Evolutionary conservation across 2,113 vertebrate species (phyloP).

Genomic region (Larimichthys polyactis): DNA sequence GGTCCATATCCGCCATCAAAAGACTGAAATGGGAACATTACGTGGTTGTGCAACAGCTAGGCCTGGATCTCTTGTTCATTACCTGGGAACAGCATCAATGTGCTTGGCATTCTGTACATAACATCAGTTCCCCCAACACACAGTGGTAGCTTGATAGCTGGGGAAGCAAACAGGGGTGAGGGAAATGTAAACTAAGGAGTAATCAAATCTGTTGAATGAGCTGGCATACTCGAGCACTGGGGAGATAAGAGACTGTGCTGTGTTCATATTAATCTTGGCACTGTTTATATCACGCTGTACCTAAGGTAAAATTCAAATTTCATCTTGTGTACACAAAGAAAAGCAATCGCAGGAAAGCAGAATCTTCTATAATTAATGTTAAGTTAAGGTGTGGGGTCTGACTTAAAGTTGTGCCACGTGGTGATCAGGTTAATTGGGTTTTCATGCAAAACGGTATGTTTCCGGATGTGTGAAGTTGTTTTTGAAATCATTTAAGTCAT

Average conservation of each 20-base stretch:
- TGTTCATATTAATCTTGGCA: constrained; percentile 60
- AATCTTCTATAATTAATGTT: constrained; percentile 26
- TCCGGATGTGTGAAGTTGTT: not conserved
- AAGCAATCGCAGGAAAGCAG: constrained; percentile 16
- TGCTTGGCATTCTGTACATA: constrained; percentile 60
- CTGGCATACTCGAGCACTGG: constrained; percentile 46
- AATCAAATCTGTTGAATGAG: constrained; percentile 76
- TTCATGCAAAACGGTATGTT: not conserved
- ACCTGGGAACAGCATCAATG: constrained; percentile 43
- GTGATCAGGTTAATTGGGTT: constrained; percentile 34
- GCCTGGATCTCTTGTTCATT: constrained; percentile 58
- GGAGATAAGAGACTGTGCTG: constrained; percentile 57
- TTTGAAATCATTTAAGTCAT: not conserved
- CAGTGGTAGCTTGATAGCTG: constrained; percentile 53
- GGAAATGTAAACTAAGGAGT: constrained; percentile 74
- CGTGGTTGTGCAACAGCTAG: constrained; percentile 44
- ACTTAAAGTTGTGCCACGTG: constrained; percentile 10
- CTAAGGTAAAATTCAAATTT: constrained; percentile 38
- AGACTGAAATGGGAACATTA: constrained; percentile 57
- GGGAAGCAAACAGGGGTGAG: constrained; percentile 62
- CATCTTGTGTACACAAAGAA: constrained; percentile 38
- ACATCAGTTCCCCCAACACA: constrained; percentile 38
- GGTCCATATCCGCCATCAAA: constrained; percentile 63
- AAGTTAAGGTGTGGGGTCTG: not conserved
- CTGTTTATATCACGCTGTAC: constrained; percentile 34